Evolutionary conservation across 2,888 invertebrate species (phyloP).

Genomic region (Machimus rusticus): DNA sequence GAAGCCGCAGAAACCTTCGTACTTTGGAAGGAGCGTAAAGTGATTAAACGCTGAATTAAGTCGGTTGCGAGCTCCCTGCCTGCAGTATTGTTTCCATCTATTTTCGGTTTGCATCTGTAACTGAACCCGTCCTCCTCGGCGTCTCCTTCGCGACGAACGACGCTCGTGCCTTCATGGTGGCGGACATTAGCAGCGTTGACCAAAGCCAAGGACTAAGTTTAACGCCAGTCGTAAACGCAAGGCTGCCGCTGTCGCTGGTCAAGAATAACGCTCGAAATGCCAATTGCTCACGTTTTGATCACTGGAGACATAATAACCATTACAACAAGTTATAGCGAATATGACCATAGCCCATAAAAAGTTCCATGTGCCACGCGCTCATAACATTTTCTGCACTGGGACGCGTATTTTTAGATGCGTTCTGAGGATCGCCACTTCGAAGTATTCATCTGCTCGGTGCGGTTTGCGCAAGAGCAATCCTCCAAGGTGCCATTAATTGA

Average conservation of each 20-base stretch:
- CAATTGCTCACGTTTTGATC: constrained; percentile 33
- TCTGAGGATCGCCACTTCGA: background rate
- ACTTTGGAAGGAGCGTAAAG: background rate
- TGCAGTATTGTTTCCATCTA: constrained; percentile 26
- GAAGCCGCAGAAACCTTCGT: background rate
- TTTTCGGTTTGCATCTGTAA: constrained; percentile 19
- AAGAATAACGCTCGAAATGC: constrained; percentile 23
- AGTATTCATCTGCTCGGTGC: background rate
- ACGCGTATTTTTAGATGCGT: background rate
- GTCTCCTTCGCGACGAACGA: background rate
- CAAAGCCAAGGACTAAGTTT: constrained; percentile 28
- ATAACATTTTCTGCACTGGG: background rate
- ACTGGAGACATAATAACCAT: constrained; percentile 31
- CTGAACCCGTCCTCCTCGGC: background rate
- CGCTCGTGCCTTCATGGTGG: background rate
- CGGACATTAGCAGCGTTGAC: constrained; percentile 22
- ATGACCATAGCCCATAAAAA: constrained; percentile 18
- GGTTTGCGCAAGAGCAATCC: background rate
- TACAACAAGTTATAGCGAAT: constrained; percentile 11
- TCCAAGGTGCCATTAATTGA: background rate
- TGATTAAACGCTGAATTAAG: constrained; percentile 33
- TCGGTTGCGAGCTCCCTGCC: background rate
- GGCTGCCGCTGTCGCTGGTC: constrained; percentile 13
- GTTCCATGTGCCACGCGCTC: constrained; percentile 8
- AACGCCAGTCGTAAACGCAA: background rate